These are phyloP conservation scores for Ophioninae sp. DNA, from an alignment of 2,888 invertebrate species.

Conservation along the genomic window DNA sequence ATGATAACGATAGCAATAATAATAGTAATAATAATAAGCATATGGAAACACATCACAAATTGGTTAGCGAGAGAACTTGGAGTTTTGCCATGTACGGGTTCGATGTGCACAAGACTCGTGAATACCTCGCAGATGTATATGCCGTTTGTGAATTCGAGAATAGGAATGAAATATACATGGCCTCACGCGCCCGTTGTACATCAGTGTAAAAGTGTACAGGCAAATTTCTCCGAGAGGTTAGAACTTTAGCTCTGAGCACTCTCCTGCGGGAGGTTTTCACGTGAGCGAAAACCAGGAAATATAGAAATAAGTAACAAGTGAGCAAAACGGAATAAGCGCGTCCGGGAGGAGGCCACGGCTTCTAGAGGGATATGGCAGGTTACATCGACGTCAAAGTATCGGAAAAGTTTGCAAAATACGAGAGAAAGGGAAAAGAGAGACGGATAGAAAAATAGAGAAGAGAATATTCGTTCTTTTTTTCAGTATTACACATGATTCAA, in stretches of 20 bases:
- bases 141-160: slow-evolving; percentile 38
- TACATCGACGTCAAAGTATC: slow-evolving; percentile 37
- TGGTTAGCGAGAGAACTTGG: slow-evolving; percentile 22
- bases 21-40: neutral
- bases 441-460: neutral
- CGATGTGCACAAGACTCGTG: slow-evolving; percentile 2
- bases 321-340: slow-evolving; percentile 43
- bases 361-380: slow-evolving; percentile 24
- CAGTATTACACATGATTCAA: slow-evolving; percentile 1
- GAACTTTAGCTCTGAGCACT: slow-evolving; percentile 29
- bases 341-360: slow-evolving; percentile 4
- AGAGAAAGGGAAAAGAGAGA: neutral
- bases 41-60: neutral
- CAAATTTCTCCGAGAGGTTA: slow-evolving; percentile 29
- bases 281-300: slow-evolving; percentile 28
- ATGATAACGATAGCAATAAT: neutral
- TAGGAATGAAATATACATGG: slow-evolving; percentile 46
- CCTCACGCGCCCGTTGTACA: slow-evolving; percentile 20
- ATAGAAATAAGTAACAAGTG: slow-evolving; percentile 34
- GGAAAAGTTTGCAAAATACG: slow-evolving; percentile 18
- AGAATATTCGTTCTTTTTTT: slow-evolving; percentile 4
- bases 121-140: neutral
- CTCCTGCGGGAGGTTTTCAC: slow-evolving; percentile 34
- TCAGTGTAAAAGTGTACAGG: slow-evolving; percentile 2
- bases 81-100: slow-evolving; percentile 33